Evolutionary conservation across 2,113 vertebrate genomes (phyloP).

Genomic region (Brachypteracias leptosomus): DNA sequence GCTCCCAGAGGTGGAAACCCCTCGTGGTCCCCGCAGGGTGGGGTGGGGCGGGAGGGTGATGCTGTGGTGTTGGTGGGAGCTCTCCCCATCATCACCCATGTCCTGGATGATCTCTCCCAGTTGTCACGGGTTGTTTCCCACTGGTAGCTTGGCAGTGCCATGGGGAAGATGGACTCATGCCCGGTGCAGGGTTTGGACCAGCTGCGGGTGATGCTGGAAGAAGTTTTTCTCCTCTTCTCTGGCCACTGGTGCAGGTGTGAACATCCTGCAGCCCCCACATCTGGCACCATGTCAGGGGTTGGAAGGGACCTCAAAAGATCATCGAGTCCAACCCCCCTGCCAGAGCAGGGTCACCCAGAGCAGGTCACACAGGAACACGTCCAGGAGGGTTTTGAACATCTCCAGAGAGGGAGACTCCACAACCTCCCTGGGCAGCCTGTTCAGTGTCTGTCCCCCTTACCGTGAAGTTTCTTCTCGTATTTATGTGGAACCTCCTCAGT

Average conservation of each 20-base stretch:
- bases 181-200: fast-evolving
- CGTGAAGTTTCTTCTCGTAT: too few relatives aligned
- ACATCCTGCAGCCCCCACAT: fast-evolving
- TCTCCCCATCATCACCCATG: background rate
- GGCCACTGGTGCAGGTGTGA: fast-evolving
- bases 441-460: too few relatives aligned
- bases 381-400: too few relatives aligned
- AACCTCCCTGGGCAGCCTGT: too few relatives aligned
- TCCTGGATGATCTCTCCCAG: background rate
- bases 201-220: background rate
- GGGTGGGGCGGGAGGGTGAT: background rate
- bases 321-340: too few relatives aligned
- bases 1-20: background rate
- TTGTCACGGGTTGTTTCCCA: fast-evolving
- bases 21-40: fast-evolving
- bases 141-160: fast-evolving
- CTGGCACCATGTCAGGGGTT: too few relatives aligned
- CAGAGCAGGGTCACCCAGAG: too few relatives aligned
- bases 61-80: background rate
- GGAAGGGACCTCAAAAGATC: too few relatives aligned
- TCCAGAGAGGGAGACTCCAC: too few relatives aligned
- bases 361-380: too few relatives aligned
- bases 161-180: fast-evolving
- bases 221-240: background rate
- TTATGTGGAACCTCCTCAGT: too few relatives aligned